phyloP scores from a whole-genome alignment of 2,113 vertebrate species.

The Lasiurus borealis region DNA sequence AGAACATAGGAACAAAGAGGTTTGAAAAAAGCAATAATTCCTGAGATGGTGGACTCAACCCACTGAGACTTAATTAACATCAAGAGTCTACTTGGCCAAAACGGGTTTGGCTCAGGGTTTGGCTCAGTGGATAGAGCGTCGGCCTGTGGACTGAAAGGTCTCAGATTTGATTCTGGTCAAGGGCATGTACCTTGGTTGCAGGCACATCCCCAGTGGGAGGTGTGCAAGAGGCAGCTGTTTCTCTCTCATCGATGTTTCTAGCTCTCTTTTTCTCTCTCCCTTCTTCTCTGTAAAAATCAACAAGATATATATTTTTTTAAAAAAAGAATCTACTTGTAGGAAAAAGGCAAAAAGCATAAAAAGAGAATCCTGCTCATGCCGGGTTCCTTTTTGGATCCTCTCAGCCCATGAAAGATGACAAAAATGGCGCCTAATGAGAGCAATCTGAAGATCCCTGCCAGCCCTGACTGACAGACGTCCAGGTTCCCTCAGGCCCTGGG shows the following conservation, averaged over 20 bases:
- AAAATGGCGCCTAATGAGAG: background rate
- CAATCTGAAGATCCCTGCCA: background rate
- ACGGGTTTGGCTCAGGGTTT: too few relatives aligned
- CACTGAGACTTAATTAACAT: background rate
- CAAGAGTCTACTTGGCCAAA: too few relatives aligned
- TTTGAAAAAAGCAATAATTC: background rate
- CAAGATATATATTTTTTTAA: too few relatives aligned
- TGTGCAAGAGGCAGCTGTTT: background rate
- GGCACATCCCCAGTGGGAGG: too few relatives aligned
- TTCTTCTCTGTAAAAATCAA: too few relatives aligned
- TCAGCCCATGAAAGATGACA: background rate
- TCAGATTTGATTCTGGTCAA: too few relatives aligned
- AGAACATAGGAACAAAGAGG: background rate
- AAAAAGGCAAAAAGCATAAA: background rate
- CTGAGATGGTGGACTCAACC: background rate
- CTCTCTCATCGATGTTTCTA: too few relatives aligned
- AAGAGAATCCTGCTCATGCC: background rate
- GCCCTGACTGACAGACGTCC: background rate
- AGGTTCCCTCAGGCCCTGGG: background rate
- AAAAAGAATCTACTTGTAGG: background rate
- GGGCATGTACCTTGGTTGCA: too few relatives aligned
- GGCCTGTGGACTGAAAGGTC: too few relatives aligned
- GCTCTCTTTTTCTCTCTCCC: too few relatives aligned
- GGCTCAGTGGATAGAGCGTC: too few relatives aligned
- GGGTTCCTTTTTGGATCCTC: background rate